A percentile compares a stretch with the other conserved stretches of the same genome.
phyloP scores from a whole-genome alignment of 2,888 invertebrate genomes.

The Mythimna vitellina region DNA sequence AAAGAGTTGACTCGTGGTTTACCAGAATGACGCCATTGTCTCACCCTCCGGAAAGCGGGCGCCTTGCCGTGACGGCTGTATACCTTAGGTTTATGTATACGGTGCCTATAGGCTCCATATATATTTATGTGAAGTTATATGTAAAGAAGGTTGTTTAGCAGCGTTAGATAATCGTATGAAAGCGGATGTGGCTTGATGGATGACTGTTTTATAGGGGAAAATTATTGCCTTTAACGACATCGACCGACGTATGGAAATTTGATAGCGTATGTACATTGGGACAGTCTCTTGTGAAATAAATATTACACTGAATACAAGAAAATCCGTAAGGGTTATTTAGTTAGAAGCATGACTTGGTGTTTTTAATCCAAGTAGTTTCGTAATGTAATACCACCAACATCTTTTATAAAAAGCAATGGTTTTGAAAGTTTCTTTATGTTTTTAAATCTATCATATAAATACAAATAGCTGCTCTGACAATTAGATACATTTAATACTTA shows the following conservation, averaged over 20 bases:
- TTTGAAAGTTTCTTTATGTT: not conserved
- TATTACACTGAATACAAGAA: not conserved
- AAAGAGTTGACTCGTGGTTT: slow-evolving; percentile 33
- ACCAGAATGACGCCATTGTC: slow-evolving; percentile 27
- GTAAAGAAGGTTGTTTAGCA: slow-evolving; percentile 11
- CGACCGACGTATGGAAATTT: not conserved
- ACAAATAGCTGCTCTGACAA: too few species aligned
- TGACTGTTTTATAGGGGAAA: slow-evolving; percentile 30
- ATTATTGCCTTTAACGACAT: slow-evolving; percentile 26
- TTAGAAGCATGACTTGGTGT: not conserved
- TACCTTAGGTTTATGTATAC: not conserved
- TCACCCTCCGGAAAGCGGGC: slow-evolving; percentile 37
- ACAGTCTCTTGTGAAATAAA: not conserved
- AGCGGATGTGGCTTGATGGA: slow-evolving; percentile 40
- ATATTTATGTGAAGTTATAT: slow-evolving; percentile 2
- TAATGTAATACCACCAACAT: not conserved
- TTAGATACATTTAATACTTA: not conserved
- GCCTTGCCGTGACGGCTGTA: slow-evolving; percentile 39
- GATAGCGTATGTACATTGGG: not conserved
- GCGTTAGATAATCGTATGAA: slow-evolving; percentile 47
- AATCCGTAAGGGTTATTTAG: not conserved
- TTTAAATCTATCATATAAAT: not conserved
- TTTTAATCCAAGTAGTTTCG: not conserved
- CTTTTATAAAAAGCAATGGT: not conserved
- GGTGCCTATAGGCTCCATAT: not conserved